Base-by-base conservation (phyloP, 2,797 vertebrate genomes). In the Eurystomus glaucurus region DNA sequence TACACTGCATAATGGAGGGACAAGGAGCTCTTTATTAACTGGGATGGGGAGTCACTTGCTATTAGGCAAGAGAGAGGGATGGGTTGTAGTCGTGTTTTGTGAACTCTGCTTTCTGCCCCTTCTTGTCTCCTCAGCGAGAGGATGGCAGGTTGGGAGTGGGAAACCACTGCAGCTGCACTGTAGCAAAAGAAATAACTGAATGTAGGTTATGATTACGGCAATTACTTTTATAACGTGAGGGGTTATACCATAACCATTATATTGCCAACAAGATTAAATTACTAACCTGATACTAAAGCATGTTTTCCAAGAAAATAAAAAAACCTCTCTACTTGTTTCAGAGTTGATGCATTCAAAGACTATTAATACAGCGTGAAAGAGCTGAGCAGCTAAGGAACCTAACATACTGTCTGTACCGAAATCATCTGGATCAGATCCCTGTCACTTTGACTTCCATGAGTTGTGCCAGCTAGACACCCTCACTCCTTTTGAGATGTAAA, bases 1-100 rank as follows among this genome's bases (percentile, higher is more conserved):
- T 95, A 94, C 91, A 96, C 82, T 97, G 95, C 88, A 81, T 91
- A 90, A 78, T 54, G 87, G 92, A 97, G 68, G 97, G 95, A 97
- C 98, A 98, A 98, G 97, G 97, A 90, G 74, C 88, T 96, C 97
- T 98, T 98, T 98, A 97, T 98, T 96, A 93, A 95, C 83, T 91
- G 95, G 91, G 64, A 80, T 83, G 65, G 90, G 95, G 89, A 97
- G 95, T 94, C 79, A 88, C 85, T 96, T 94, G 93, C 95, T 97
- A 94, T 97, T 94, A 97, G 93, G 93, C 94, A 91, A 95, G 80
- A 77, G 64, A 84, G 92, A 95, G 77, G 77, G 91, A 97, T 80
- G 81, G 76, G 80, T 57, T 69, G 90, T 90, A 61, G 85, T 45
- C 14, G 64, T 20, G 45, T 84, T 89, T 88, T 95, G 94, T 88